phyloP scores from a whole-genome alignment of 2,113 vertebrate species.

The Boulengeromyrus knoepffleri region DNA sequence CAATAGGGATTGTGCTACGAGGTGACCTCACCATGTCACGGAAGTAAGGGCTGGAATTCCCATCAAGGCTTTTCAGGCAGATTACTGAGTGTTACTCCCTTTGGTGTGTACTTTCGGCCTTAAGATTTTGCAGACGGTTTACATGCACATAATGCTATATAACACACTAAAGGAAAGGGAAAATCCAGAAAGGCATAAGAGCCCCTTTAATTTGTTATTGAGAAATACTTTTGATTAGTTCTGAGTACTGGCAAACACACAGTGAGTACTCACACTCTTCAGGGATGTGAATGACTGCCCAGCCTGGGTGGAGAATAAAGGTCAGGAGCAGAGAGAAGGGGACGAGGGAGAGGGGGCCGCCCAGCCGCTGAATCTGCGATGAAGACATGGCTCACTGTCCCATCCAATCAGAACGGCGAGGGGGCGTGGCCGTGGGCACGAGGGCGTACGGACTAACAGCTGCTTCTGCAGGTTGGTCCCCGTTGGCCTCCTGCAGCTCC shows the following conservation, averaged over 20 bases:
- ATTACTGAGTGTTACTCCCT: background rate
- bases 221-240: background rate
- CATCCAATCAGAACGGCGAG: constrained; percentile 39
- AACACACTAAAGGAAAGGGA: background rate
- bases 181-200: background rate
- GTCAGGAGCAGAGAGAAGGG: constrained; percentile 42
- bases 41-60: background rate
- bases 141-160: background rate
- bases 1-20: background rate
- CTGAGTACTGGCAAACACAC: background rate
- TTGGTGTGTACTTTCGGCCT: background rate
- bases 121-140: background rate
- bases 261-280: constrained; percentile 50
- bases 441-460: background rate
- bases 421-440: background rate
- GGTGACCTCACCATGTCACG: background rate
- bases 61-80: background rate
- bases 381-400: constrained; percentile 60
- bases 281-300: constrained; percentile 52
- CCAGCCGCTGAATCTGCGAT: constrained; percentile 39
- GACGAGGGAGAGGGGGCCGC: constrained; percentile 29
- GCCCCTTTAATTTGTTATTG: background rate
- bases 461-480: background rate
- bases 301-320: constrained; percentile 28
- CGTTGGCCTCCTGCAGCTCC: background rate